Conservation (phyloP, 1,140 invertebrate genomes). For the Phenacoccus solenopsis region DNA sequence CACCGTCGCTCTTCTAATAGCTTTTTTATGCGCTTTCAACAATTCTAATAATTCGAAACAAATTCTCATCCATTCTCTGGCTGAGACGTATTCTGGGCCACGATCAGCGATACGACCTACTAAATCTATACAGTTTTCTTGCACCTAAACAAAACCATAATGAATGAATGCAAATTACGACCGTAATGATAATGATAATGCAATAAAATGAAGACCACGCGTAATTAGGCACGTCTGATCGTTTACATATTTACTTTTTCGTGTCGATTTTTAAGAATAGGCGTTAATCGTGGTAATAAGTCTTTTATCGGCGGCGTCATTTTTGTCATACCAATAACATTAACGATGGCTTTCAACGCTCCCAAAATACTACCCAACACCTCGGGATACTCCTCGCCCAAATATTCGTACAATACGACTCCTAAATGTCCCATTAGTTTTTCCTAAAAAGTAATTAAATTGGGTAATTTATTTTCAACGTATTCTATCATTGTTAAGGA, state of each 20-base stretch:
- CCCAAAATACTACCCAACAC: constrained; percentile 96
- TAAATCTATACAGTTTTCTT: constrained; percentile 99
- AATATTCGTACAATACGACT: constrained; percentile 97
- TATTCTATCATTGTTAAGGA: background rate
- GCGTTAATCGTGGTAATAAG: constrained; percentile 87
- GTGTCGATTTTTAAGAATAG: constrained; percentile 87
- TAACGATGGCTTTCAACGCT: constrained; percentile 96
- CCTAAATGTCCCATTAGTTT: constrained; percentile 99
- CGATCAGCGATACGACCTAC: constrained; percentile 97
- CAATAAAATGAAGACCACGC: too few species aligned
- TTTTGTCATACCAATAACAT: constrained; percentile 99
- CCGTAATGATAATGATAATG: too few species aligned
- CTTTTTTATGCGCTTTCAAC: constrained; percentile 99
- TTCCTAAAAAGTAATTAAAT: constrained; percentile 48
- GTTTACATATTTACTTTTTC: constrained; percentile 38
- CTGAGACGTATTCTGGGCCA: constrained; percentile 97
- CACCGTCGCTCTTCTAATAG: constrained; percentile 93
- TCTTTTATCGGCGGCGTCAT: constrained; percentile 99
- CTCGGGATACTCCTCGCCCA: constrained; percentile 99
- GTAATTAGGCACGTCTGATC: background rate
- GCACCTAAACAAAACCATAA: constrained; percentile 56
- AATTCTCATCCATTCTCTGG: constrained; percentile 99
- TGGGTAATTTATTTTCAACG: constrained; percentile 7
- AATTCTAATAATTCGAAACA: constrained; percentile 97
- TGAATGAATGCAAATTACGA: too few species aligned